A percentile compares a stretch with the other conserved stretches of the same genome.
These are phyloP conservation scores for Casuarius casuarius DNA, from an alignment of 2,113 vertebrate genomes.

Conservation along the genomic window DNA sequence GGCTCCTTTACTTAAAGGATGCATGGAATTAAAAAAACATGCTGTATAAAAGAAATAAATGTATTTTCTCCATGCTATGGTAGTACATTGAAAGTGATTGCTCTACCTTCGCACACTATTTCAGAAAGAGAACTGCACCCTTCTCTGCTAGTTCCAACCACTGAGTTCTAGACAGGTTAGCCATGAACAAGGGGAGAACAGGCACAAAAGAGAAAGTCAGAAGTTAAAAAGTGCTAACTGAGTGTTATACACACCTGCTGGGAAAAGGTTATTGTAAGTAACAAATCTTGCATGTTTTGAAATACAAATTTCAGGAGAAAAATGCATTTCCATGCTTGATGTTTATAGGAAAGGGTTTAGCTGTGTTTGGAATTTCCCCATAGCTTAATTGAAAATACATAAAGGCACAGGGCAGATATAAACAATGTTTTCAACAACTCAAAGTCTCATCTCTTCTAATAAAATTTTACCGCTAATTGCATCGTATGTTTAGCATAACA, in stretches of 20 bases:
- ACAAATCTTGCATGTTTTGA: not conserved
- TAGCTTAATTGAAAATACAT: not conserved
- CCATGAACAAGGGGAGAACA: slow-evolving; percentile 71
- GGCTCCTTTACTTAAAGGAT: slow-evolving; percentile 53
- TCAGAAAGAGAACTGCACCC: slow-evolving; percentile 78
- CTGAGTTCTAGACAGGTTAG: slow-evolving; percentile 80
- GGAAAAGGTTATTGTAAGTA: not conserved
- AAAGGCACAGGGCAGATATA: not conserved
- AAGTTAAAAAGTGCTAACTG: not conserved
- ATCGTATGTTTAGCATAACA: not conserved
- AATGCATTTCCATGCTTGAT: accelerated
- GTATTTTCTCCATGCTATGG: slow-evolving; percentile 67
- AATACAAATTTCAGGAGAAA: not conserved
- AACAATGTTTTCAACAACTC: not conserved
- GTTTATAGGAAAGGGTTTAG: not conserved
- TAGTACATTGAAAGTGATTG: slow-evolving; percentile 47
- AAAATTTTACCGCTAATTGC: not conserved
- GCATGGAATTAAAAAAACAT: not conserved
- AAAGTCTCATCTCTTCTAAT: not conserved
- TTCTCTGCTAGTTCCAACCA: slow-evolving; percentile 81
- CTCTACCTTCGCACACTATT: slow-evolving; percentile 81
- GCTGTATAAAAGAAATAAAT: not conserved
- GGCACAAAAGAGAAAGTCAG: slow-evolving; percentile 68
- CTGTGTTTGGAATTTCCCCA: not conserved
- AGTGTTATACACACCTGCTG: not conserved